Evolutionary conservation across 2,113 vertebrate species (phyloP).

Genomic region (Brachypteracias leptosomus): DNA sequence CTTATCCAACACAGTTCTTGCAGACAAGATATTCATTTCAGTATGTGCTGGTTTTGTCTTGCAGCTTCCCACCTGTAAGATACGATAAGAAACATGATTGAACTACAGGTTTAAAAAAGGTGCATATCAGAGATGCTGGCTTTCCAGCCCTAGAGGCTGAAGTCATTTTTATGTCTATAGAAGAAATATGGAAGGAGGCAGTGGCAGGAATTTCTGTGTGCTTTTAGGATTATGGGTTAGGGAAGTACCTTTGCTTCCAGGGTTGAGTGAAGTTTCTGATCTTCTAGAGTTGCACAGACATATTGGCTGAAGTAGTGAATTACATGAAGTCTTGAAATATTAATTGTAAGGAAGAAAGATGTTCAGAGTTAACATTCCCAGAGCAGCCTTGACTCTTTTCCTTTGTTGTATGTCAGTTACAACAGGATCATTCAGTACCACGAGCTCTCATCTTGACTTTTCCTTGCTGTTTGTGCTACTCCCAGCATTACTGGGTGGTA

Average conservation of each 20-base stretch:
- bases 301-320: neutral
- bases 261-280: neutral
- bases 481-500: neutral
- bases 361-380: neutral
- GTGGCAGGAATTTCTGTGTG: neutral
- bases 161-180: neutral
- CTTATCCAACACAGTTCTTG: neutral
- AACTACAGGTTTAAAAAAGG: neutral
- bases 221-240: neutral
- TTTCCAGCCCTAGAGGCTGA: neutral
- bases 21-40: neutral
- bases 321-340: neutral
- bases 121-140: neutral
- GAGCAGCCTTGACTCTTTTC: neutral
- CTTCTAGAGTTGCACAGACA: neutral
- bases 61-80: neutral
- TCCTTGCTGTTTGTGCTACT: neutral
- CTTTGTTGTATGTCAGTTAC: neutral
- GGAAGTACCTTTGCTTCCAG: neutral
- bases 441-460: neutral
- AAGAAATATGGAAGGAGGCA: neutral
- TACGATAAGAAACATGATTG: neutral
- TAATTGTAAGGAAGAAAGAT: neutral
- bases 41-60: neutral
- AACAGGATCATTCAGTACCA: neutral